Percentiles rank a stretch among this genome's conserved stretches.
These are phyloP conservation scores for Heteromyza rotundicornis DNA, from an alignment of 2,888 invertebrate genomes.

Conservation along the genomic window DNA sequence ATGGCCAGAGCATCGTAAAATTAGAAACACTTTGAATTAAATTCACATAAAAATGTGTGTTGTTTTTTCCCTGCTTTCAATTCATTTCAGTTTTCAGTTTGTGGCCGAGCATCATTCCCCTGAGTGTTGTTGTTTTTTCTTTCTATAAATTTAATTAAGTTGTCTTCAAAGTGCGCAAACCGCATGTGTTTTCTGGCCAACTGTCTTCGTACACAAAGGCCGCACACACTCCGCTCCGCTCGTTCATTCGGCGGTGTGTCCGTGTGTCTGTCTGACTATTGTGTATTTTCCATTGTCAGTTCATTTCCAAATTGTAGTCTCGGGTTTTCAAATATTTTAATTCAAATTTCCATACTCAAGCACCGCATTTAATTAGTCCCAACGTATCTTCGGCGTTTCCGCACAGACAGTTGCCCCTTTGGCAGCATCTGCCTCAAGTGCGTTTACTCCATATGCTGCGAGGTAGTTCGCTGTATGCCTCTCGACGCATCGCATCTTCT, in stretches of 20 bases:
- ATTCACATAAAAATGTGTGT: slow-evolving; percentile 42
- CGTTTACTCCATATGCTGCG: neutral
- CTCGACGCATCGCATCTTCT: slow-evolving; percentile 19
- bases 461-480: neutral
- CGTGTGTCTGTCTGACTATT: neutral
- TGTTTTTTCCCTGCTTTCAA: neutral
- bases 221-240: neutral
- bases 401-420: neutral
- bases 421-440: slow-evolving; percentile 4
- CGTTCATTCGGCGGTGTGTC: neutral
- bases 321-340: neutral
- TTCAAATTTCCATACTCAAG: neutral
- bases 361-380: neutral
- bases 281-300: neutral
- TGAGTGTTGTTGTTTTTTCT: slow-evolving; percentile 19
- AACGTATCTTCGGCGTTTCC: neutral
- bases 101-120: slow-evolving; percentile 4
- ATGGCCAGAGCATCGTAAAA: slow-evolving; percentile 34
- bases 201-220: neutral
- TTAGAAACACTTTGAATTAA: slow-evolving; percentile 52
- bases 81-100: neutral
- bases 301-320: neutral
- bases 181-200: slow-evolving; percentile 10
- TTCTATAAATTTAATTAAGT: slow-evolving; percentile 47
- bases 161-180: slow-evolving; percentile 24